These are phyloP conservation scores for Cantharis nigra DNA, from an alignment of 2,888 invertebrate genomes.

Conservation along the genomic window DNA sequence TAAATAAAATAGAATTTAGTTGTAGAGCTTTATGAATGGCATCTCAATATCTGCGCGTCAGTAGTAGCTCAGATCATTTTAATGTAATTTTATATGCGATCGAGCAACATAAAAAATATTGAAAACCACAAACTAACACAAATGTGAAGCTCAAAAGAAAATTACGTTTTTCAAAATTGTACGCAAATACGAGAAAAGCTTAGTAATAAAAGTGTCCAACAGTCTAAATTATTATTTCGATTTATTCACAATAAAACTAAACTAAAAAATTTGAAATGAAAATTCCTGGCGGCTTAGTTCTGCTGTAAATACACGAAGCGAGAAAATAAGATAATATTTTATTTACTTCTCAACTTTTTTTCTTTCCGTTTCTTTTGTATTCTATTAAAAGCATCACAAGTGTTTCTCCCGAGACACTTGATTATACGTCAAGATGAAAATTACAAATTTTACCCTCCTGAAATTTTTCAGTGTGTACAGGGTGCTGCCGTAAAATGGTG, in stretches of 20 bases:
- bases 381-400: neutral
- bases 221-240: neutral
- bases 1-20: neutral
- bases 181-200: neutral
- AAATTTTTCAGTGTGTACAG: neutral
- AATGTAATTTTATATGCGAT: neutral
- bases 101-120: neutral
- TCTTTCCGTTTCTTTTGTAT: neutral
- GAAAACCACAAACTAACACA: neutral
- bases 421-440: neutral
- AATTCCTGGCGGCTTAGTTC: neutral
- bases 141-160: neutral
- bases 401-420: neutral
- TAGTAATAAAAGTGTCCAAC: neutral
- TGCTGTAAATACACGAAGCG: neutral
- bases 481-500: neutral
- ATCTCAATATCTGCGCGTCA: neutral
- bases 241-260: neutral
- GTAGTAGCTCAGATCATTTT: neutral
- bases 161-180: neutral
- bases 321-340: neutral
- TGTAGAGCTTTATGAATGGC: neutral
- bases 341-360: neutral
- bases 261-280: neutral
- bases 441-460: neutral